Evolutionary conservation across 1,140 invertebrate genomes (phyloP), one percentile per base, ranked within the genome.

Genomic region (Neelides sp.): DNA sequence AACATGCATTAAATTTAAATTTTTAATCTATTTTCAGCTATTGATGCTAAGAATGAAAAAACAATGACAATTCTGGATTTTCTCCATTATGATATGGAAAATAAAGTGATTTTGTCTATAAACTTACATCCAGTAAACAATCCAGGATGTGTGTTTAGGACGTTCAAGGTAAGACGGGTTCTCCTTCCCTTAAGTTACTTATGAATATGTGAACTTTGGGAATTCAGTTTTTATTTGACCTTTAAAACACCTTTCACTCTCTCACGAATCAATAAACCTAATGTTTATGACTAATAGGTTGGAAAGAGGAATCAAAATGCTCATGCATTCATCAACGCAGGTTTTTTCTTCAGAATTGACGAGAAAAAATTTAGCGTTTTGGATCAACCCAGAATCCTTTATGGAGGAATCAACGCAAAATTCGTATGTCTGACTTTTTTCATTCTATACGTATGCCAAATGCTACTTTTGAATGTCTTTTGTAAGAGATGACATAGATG

Each of bases 261-360:
- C n/a, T n/a, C n/a, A n/a, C n/a, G n/a, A n/a, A n/a, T n/a, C 37
- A 30, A 32, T 32, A 48, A 57, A 26, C 55, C 35, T 42, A 35
- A 37, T 58, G 54, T 53, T 54, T 56, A 51, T 62, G 49, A 20
- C 22, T 23, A 48, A 35, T 54, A 85, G 79, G 78, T 86, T 51
- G 83, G 83, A 76, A 77, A 78, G 0, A 71, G 83, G 55, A 77
- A 78, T 2, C 82, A 85, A 70, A 89, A 88, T 65, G 76, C 84
- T 0, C 82, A 87, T 62, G 84, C 85, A 0, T 76, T 80, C 58
- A 78, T 90, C 0, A 87, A 85, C 64, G 82, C 82, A 7, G 85
- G 78, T 3, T 87, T 91, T 63, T 66, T 78, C 0, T 73, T 83
- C 26, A 74, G 79, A 66, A 50, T 84, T 1, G 66, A 77, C 19